Percentiles rank a stretch among this genome's conserved stretches.
Evolutionary conservation across 2,797 vertebrate species (phyloP).

Genomic region (Myotis daubentonii): DNA sequence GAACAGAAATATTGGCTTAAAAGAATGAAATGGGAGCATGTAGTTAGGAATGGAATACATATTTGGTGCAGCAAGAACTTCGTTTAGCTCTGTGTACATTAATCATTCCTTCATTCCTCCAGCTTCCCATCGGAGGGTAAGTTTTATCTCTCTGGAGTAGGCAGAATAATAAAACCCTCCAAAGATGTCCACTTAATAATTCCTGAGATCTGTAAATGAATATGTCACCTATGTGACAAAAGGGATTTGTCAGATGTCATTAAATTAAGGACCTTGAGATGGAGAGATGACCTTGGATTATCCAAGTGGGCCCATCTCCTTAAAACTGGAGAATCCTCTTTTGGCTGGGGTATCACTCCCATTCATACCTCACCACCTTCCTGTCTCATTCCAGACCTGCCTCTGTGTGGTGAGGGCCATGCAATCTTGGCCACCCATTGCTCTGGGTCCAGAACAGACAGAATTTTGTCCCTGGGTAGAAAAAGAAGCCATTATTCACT

Average conservation of each 20-base stretch:
- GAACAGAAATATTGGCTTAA: background rate
- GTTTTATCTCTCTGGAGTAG: background rate
- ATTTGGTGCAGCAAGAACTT: background rate
- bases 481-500: slow-evolving; percentile 1
- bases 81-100: background rate
- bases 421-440: background rate
- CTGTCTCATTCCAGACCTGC: background rate
- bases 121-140: background rate
- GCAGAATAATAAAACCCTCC: background rate
- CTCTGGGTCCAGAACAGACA: background rate
- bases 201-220: background rate
- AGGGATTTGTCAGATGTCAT: background rate
- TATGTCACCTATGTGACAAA: background rate
- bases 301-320: background rate
- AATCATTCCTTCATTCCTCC: background rate
- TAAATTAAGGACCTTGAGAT: background rate
- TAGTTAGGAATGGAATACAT: background rate
- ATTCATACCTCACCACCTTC: background rate
- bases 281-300: background rate
- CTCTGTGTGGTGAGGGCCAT: background rate
- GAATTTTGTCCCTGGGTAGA: background rate
- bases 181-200: background rate
- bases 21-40: background rate
- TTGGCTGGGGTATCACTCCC: background rate
- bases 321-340: background rate